phyloP scores from a whole-genome alignment of 1,140 invertebrate genomes.

The Nasonia vitripennis region DNA sequence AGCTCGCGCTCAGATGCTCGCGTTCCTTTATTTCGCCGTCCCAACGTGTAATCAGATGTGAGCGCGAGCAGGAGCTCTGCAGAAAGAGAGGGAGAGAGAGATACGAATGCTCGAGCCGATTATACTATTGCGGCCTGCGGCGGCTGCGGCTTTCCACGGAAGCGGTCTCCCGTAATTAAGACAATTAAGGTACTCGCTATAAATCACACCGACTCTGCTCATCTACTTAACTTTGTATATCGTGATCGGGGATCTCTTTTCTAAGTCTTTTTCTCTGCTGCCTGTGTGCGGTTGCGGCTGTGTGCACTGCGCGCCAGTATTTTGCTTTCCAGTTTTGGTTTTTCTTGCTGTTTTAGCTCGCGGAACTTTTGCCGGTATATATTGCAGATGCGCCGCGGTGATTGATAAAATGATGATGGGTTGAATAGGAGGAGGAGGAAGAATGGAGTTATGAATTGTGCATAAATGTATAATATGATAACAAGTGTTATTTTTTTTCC shows the following conservation, averaged over 20 bases:
- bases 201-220: slow-evolving; percentile 67
- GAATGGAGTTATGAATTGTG: background rate
- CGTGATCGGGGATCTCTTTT: slow-evolving; percentile 65
- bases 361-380: background rate
- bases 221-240: slow-evolving; percentile 68
- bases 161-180: slow-evolving; percentile 69
- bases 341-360: background rate
- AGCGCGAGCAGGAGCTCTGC: background rate
- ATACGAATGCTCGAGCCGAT: slow-evolving; percentile 30
- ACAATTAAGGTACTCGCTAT: slow-evolving; percentile 70
- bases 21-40: background rate
- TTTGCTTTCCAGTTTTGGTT: background rate
- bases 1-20: background rate
- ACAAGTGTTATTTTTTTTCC: background rate
- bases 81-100: background rate
- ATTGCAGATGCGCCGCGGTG: background rate
- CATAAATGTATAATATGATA: background rate
- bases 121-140: slow-evolving; percentile 38
- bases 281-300: background rate
- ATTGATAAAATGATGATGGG: background rate
- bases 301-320: background rate
- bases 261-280: background rate
- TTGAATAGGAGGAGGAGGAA: background rate
- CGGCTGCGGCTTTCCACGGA: slow-evolving; percentile 63
- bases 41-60: slow-evolving; percentile 22